A percentile compares a stretch with the other conserved stretches of the same genome.
phyloP scores from a whole-genome alignment of 2,888 invertebrate species.

The Limnephilus marmoratus region DNA sequence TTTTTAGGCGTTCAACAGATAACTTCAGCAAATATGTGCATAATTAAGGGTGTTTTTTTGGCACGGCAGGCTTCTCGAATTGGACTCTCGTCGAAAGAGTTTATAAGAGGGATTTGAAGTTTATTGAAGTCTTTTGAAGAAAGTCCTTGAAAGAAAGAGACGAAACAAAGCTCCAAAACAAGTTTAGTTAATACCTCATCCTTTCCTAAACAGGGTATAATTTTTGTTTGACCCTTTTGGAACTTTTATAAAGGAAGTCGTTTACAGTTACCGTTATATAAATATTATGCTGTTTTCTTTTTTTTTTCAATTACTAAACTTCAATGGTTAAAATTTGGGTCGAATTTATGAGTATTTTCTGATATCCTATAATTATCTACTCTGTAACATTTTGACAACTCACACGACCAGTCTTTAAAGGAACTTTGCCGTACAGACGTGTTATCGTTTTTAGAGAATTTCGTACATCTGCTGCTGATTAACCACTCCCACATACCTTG shows the following conservation, averaged over 20 bases:
- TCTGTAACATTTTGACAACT: not conserved
- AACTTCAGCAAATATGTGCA: too few species aligned
- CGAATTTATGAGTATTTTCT: not conserved
- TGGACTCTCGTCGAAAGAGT: not conserved
- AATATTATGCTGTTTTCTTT: not conserved
- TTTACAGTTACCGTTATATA: not conserved
- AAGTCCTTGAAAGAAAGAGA: not conserved
- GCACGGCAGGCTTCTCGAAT: not conserved
- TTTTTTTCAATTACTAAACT: not conserved
- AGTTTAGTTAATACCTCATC: not conserved
- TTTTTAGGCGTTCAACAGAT: too few species aligned
- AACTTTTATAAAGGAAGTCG: not conserved
- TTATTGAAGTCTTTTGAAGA: not conserved
- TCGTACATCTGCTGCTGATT: too few species aligned
- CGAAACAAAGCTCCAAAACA: not conserved
- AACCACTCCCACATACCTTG: too few species aligned
- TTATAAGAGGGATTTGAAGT: not conserved
- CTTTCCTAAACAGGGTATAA: not conserved
- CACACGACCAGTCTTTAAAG: too few species aligned
- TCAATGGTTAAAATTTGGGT: not conserved
- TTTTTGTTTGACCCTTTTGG: not conserved
- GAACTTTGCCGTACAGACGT: too few species aligned
- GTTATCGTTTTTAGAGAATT: too few species aligned
- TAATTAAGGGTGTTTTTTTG: too few species aligned
- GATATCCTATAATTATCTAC: not conserved